Percentiles rank a stretch among this genome's conserved stretches.
These are phyloP conservation scores for Smithornis capensis DNA, from an alignment of 2,113 vertebrate genomes.

Conservation along the genomic window DNA sequence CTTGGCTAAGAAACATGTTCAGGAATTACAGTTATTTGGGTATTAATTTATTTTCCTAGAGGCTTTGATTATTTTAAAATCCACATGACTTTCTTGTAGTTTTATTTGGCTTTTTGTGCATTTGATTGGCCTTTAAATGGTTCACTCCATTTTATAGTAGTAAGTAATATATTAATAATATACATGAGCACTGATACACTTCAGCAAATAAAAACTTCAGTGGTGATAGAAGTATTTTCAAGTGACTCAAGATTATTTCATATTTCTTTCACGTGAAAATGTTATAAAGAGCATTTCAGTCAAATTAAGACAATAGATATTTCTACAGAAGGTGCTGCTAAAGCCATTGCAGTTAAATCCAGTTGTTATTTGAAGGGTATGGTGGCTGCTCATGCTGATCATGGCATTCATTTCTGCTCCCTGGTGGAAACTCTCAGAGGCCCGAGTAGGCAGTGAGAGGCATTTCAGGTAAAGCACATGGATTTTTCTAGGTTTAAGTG, in stretches of 20 bases:
- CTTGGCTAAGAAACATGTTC: neutral
- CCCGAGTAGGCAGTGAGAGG: neutral
- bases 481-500: neutral
- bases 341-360: neutral
- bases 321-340: neutral
- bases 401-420: neutral
- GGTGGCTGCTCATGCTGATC: neutral
- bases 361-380: neutral
- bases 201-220: neutral
- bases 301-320: neutral
- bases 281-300: neutral
- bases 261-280: neutral
- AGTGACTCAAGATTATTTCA: neutral
- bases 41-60: conserved; percentile 22
- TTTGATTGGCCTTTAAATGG: neutral
- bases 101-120: neutral
- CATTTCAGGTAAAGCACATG: neutral
- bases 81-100: neutral
- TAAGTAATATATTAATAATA: neutral
- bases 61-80: neutral
- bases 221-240: neutral
- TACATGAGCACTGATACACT: neutral
- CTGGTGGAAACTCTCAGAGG: neutral
- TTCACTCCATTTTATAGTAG: neutral
- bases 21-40: conserved; percentile 8